Evolutionary conservation across 2,888 invertebrate species (phyloP), one percentile per base, ranked within the genome.

Genomic region (Dusona sp.): DNA sequence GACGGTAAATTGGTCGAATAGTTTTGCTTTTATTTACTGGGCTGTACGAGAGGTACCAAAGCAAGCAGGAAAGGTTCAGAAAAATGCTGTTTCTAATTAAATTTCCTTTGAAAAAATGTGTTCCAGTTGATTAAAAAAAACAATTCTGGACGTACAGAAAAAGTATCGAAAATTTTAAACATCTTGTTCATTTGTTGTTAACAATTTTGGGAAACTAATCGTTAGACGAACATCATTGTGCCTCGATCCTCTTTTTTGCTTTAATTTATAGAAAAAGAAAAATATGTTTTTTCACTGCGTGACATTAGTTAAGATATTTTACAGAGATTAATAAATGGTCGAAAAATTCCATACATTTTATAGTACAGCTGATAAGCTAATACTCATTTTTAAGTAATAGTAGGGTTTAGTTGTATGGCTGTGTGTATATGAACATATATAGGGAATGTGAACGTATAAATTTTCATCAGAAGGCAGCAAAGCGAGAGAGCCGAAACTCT

Each of bases 401-500:
- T 29, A 16, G 61, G 6, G 61, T 6, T 29, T 16, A 7, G 29
- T 61, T 61, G 0, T 29, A 16, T 61, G 1, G 11, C 25, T 25
- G 25, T 61, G 61, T 61, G 25, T 61, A 7, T 16, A 61, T 16
- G 6, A 3, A 11, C 13, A 16, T 13, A 61, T 11, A 13, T 29
- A 68, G 6, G 2, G 22, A 13, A 42, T n/a, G 22, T 42, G 42
- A 38, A 25, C n/a, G 38, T n/a, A 48, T 48, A 48, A n/a, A 48
- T 70, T 48, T 70, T 16, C 29, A 70, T 70, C 22, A 51, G 65
- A 77, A 77, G 48, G 75, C 75, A 61, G 67, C 70, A 33, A n/a
- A 54, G 29, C 70, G 78, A 78, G 19, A 70, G 65, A 83, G 67
- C 75, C 72, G 81, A 72, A 77, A 81, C 57, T 77, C 84, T 79